phyloP scores from a whole-genome alignment of 2,888 invertebrate species.

The Epirrhoe alternata region DNA sequence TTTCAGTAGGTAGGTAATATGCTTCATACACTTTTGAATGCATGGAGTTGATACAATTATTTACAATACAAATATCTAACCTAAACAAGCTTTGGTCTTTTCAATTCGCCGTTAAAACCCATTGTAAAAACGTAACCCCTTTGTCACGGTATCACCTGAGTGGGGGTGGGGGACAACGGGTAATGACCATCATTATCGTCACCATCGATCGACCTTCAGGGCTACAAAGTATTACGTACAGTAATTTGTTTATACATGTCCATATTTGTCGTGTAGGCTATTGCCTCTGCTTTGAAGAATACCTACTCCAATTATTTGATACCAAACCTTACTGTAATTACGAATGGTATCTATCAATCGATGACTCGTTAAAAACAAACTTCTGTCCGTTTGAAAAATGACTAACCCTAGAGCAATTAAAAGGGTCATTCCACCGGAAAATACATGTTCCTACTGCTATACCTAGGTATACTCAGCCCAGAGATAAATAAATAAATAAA shows the following conservation, averaged over 20 bases:
- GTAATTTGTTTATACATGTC: neutral
- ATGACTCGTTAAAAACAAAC: conserved; percentile 11
- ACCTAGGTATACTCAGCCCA: no score
- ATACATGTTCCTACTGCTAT: neutral
- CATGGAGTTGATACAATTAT: conserved; percentile 4
- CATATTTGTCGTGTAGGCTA: conserved; percentile 9
- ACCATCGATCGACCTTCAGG: conserved; percentile 54
- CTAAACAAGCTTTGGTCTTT: conserved; percentile 13
- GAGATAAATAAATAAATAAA: no score
- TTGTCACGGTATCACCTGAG: conserved; percentile 27
- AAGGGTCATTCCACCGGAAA: neutral
- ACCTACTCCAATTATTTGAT: conserved; percentile 2
- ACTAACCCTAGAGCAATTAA: neutral
- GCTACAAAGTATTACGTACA: conserved; percentile 21
- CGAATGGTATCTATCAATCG: conserved; percentile 11
- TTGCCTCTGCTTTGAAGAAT: conserved; percentile 6
- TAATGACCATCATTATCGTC: conserved; percentile 54
- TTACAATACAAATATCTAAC: conserved; percentile 5
- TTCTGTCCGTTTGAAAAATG: neutral
- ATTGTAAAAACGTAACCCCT: conserved; percentile 25
- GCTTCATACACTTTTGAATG: conserved; percentile 12
- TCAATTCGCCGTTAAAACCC: conserved; percentile 28
- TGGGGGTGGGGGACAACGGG: conserved; percentile 38
- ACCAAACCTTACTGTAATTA: conserved; percentile 1
- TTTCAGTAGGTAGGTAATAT: conserved; percentile 11